These are phyloP conservation scores for Chrysolina oricalcia DNA, from an alignment of 2,888 invertebrate species.

Conservation along the genomic window DNA sequence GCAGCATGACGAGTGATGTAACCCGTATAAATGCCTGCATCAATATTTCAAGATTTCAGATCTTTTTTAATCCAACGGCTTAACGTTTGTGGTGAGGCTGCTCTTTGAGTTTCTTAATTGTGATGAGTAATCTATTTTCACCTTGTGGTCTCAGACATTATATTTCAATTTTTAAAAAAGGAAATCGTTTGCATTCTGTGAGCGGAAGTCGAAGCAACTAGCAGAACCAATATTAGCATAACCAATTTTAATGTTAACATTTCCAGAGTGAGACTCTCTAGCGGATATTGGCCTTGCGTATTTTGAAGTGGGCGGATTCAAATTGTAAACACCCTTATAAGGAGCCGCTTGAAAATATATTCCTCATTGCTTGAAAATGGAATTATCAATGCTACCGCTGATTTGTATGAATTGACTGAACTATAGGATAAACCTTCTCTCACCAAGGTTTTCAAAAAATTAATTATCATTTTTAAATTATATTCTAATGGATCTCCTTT, in stretches of 20 bases:
- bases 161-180: constrained; percentile 31
- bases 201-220: constrained; percentile 49
- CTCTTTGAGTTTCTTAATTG: no score
- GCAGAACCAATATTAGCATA: no score
- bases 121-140: not conserved
- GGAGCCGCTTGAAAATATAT: constrained; percentile 50
- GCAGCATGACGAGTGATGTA: no score
- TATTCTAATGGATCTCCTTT: not conserved
- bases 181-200: constrained; percentile 49
- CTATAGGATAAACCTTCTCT: not conserved
- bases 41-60: not conserved
- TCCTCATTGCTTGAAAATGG: constrained; percentile 28
- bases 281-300: constrained; percentile 47
- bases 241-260: constrained; percentile 46
- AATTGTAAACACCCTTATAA: constrained; percentile 55
- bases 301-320: constrained; percentile 53
- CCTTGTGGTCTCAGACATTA: not conserved
- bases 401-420: not conserved
- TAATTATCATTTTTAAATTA: not conserved
- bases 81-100: not conserved
- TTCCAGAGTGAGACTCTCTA: constrained; percentile 32
- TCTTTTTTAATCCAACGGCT: not conserved
- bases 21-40: no score
- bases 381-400: not conserved
- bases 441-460: not conserved